Evolutionary conservation across 2,113 vertebrate species (phyloP).

Genomic region (Corythoichthys haematopterus): DNA sequence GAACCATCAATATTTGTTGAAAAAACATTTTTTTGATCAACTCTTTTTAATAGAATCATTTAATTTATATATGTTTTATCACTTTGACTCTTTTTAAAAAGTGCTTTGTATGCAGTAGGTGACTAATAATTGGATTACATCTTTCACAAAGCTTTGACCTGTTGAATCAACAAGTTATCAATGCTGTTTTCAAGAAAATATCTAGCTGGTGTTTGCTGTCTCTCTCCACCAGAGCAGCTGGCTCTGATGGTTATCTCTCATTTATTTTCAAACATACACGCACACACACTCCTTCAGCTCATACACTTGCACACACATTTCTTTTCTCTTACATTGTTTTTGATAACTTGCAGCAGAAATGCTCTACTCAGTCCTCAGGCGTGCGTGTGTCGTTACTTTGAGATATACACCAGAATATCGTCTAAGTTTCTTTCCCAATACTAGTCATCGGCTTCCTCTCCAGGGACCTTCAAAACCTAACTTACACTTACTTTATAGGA

Average conservation of each 20-base stretch:
- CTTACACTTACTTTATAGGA: constrained; percentile 68
- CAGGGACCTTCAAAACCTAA: constrained; percentile 56
- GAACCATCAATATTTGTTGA: neutral
- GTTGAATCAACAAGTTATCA: constrained; percentile 55
- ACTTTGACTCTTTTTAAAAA: neutral
- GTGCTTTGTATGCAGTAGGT: neutral
- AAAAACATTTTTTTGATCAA: neutral
- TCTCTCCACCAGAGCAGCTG: constrained; percentile 69
- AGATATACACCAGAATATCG: constrained; percentile 50
- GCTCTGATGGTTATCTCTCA: constrained; percentile 64
- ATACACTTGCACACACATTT: constrained; percentile 2
- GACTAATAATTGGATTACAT: constrained; percentile 17
- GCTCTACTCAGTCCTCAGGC: constrained; percentile 52
- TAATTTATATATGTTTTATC: neutral
- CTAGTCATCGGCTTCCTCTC: constrained; percentile 55
- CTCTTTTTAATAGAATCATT: neutral
- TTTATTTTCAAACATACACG: constrained; percentile 43
- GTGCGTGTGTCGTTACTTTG: constrained; percentile 51
- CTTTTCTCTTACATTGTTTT: constrained; percentile 4
- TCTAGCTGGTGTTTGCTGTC: constrained; percentile 58
- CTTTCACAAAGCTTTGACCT: constrained; percentile 6
- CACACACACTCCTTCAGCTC: constrained; percentile 19
- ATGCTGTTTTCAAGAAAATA: constrained; percentile 44
- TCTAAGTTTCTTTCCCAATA: constrained; percentile 59
- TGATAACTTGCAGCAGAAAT: constrained; percentile 58